Evolutionary conservation across 2,888 invertebrate genomes (phyloP), one percentile per base, ranked within the genome.

Genomic region (Chloroclysta siterata): DNA sequence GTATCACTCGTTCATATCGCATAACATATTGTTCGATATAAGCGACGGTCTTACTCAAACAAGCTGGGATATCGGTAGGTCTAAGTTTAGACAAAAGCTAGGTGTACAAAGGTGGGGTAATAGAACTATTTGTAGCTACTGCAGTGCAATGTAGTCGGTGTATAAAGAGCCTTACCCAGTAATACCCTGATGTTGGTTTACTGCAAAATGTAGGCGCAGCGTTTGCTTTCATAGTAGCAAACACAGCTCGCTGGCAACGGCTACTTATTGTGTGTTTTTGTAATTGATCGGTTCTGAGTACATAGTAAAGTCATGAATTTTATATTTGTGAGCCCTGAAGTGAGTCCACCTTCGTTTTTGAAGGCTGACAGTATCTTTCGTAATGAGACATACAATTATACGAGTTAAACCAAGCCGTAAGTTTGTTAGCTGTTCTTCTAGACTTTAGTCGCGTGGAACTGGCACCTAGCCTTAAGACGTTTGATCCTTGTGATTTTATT

Each of bases 201-300:
- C 51, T 64, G 66, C 60, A 72, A 67, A 69, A 67, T 72, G 63
- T 68, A 68, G 69, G 71, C 60, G 69, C 60, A 68, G 53, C 63
- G 71, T 75, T 72, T 76, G 67, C 66, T 62, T 65, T 64, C 46
- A 41, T 28, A 57, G 55, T 22, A 47, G 57, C 58, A 61, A 65
- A 65, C 60, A 62, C n/a, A 53, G 53, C 42, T 60, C 58, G 44
- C 53, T 56, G 57, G 62, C 53, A 63, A 36, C 48, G 29, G 50
- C 53, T 63, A 39, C 58, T 48, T 60, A 36, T 17, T 65, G 64
- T 65, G 44, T 60, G 15, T 55, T 8, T 56, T 64, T 56, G 56
- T 57, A 65, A 65, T 60, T 57, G 65, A 65, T 64, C 52, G 55
- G 47, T 14, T 56, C 42, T 60, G 10, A 51, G 47, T 53, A 53